Percentiles rank a stretch among this genome's conserved stretches.
phyloP scores from a whole-genome alignment of 2,888 invertebrate genomes.

The Xylota sylvarum region DNA sequence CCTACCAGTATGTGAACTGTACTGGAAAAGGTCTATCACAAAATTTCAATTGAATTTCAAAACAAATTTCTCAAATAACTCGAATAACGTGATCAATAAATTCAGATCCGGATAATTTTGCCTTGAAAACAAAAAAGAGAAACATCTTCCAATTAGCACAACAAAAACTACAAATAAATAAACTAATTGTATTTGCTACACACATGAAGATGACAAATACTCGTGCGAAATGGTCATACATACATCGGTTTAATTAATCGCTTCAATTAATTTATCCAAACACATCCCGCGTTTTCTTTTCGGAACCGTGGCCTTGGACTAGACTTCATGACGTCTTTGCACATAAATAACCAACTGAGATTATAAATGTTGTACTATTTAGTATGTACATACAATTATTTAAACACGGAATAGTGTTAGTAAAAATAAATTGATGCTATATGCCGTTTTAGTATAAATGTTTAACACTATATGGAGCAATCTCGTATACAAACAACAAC shows the following conservation, averaged over 20 bases:
- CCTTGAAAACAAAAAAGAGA: neutral
- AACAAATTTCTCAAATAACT: neutral
- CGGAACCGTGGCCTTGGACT: constrained; percentile 47
- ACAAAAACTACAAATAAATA: constrained; percentile 33
- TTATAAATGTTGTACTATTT: constrained; percentile 54
- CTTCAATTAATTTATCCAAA: constrained; percentile 64
- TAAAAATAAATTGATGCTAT: constrained; percentile 22
- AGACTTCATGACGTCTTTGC: constrained; percentile 56
- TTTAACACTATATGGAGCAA: constrained; percentile 9
- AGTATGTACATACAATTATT: constrained; percentile 53
- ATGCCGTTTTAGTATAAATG: constrained; percentile 23
- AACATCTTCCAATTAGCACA: constrained; percentile 14
- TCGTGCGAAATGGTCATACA: constrained; percentile 22
- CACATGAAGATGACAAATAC: constrained; percentile 45
- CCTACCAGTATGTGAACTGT: too few species aligned
- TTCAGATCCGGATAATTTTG: neutral
- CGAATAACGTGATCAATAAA: too few species aligned
- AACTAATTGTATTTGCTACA: constrained; percentile 33
- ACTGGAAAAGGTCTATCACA: neutral
- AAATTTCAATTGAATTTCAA: neutral
- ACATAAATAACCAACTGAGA: constrained; percentile 42
- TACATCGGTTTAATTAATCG: constrained; percentile 51
- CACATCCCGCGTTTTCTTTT: constrained; percentile 41
- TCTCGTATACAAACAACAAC: neutral
- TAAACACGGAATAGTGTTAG: constrained; percentile 12